A percentile compares a stretch with the other conserved stretches of the same genome.
Evolutionary conservation across 2,888 invertebrate genomes (phyloP).

Genomic region (Caradrina kadenii): DNA sequence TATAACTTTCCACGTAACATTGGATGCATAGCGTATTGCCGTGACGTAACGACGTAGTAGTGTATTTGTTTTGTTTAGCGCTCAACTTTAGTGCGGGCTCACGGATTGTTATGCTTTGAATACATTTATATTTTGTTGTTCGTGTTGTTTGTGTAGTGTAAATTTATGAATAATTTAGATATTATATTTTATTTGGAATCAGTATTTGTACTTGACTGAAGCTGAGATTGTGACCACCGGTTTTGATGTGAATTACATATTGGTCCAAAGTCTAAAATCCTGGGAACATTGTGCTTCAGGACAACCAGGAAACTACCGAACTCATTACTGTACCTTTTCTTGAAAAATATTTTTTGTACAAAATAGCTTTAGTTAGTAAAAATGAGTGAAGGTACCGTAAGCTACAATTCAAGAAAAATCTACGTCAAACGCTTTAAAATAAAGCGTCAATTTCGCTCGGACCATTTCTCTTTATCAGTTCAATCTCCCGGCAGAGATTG

Average conservation of each 20-base stretch:
- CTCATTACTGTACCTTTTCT: too few relatives aligned
- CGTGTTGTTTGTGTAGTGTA: conserved; percentile 31
- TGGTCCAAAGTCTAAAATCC: too few relatives aligned
- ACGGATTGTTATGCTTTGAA: conserved; percentile 51
- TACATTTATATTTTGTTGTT: conserved; percentile 47
- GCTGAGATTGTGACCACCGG: background rate
- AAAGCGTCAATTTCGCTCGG: conserved; percentile 16
- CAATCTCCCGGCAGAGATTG: conserved; percentile 31
- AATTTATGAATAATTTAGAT: conserved; percentile 20
- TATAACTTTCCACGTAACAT: conserved; percentile 34
- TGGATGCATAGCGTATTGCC: conserved; percentile 12
- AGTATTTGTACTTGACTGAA: conserved; percentile 3
- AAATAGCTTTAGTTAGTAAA: background rate
- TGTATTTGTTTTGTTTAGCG: conserved; percentile 49
- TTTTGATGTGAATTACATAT: background rate
- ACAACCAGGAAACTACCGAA: background rate
- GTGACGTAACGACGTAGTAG: conserved; percentile 37
- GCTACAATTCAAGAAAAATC: background rate
- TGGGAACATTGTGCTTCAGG: too few relatives aligned
- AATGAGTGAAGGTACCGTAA: too few relatives aligned
- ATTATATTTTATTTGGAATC: conserved; percentile 21
- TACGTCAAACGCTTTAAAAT: conserved; percentile 15
- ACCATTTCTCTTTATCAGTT: conserved; percentile 44
- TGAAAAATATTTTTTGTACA: background rate
- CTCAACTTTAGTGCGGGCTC: conserved; percentile 53